phyloP scores from a whole-genome alignment of 1,140 invertebrate species.

The Drosophila rhopaloa region DNA sequence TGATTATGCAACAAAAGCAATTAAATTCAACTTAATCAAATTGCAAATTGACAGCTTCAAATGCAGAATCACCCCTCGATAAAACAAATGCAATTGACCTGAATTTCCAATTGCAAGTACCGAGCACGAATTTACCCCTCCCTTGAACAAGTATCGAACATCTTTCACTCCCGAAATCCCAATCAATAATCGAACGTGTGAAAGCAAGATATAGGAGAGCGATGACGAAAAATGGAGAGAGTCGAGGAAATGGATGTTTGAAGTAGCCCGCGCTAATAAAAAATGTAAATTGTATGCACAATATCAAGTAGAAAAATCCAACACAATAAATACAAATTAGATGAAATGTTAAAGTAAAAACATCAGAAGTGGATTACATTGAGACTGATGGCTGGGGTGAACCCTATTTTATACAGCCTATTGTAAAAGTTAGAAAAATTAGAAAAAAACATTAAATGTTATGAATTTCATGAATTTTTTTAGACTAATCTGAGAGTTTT shows the following conservation, averaged over 20 bases:
- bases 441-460: background rate
- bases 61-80: constrained; percentile 47
- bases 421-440: too few relatives aligned
- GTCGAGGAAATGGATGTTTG: background rate
- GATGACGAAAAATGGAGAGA: background rate
- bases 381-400: background rate
- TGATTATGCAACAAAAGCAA: constrained; percentile 70
- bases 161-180: constrained; percentile 25
- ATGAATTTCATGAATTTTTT: too few relatives aligned
- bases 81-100: constrained; percentile 64
- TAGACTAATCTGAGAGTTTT: too few relatives aligned
- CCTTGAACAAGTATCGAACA: constrained; percentile 35
- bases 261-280: constrained; percentile 59
- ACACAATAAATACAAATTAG: constrained; percentile 80
- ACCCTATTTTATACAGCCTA: background rate
- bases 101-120: constrained; percentile 50
- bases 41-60: constrained; percentile 72
- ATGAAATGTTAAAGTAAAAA: constrained; percentile 58
- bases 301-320: constrained; percentile 57
- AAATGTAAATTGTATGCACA: constrained; percentile 77
- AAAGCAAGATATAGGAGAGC: constrained; percentile 8
- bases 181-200: constrained; percentile 54
- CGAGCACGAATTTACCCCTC: constrained; percentile 26
- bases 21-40: constrained; percentile 80
- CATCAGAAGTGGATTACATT: constrained; percentile 12